Evolutionary conservation across 2,113 vertebrate genomes (phyloP).

Genomic region (Bos javanicus): DNA sequence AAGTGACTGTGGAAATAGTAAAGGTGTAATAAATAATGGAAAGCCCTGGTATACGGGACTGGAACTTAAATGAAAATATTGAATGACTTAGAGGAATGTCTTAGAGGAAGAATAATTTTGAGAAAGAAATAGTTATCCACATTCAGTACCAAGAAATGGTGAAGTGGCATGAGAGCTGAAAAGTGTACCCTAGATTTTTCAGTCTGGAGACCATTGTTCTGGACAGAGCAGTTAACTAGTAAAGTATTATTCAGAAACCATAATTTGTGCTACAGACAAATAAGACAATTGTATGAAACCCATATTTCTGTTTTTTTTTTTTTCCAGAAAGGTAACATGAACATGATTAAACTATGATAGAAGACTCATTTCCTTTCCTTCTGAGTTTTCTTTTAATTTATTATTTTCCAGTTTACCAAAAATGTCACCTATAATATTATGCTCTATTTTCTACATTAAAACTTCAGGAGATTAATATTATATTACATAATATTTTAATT

Average conservation of each 20-base stretch:
- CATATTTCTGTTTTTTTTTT: neutral
- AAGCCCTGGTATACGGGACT: neutral
- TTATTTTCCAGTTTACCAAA: neutral
- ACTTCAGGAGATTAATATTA: neutral
- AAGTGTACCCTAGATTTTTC: neutral
- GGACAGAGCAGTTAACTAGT: neutral
- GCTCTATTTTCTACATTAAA: neutral
- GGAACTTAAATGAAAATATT: neutral
- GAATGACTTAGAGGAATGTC: neutral
- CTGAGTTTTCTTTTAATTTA: neutral
- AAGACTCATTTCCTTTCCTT: neutral
- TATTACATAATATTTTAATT: neutral
- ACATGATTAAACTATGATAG: neutral
- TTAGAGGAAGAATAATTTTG: neutral
- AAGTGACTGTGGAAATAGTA: neutral
- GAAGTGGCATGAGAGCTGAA: neutral
- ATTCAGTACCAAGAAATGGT: neutral
- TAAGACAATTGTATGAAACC: neutral
- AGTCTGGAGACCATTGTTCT: neutral
- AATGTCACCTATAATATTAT: neutral
- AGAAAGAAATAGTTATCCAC: neutral
- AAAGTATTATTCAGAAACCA: neutral
- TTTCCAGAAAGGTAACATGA: neutral
- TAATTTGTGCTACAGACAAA: neutral
- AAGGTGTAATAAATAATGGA: neutral